These are phyloP conservation scores for Sisor rabdophorus DNA, from an alignment of 2,113 vertebrate species.

Conservation along the genomic window DNA sequence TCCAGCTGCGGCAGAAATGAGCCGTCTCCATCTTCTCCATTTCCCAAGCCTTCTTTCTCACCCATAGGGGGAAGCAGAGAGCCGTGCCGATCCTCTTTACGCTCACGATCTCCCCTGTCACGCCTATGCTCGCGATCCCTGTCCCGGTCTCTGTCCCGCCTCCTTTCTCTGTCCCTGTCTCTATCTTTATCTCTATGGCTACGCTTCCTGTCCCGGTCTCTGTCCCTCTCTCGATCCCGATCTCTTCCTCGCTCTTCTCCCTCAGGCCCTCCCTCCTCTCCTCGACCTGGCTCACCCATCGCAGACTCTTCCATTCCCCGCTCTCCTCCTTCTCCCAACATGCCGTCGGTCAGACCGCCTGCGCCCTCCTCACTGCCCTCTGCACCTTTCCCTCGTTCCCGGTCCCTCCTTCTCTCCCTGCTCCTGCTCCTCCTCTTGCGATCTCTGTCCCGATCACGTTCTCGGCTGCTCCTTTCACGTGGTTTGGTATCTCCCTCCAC, in stretches of 20 bases:
- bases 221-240: slow-evolving; percentile 66
- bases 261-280: slow-evolving; percentile 73
- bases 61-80: slow-evolving; percentile 47
- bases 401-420: slow-evolving; percentile 72
- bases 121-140: slow-evolving; percentile 74
- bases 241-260: slow-evolving; percentile 64
- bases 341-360: slow-evolving; percentile 48
- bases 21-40: slow-evolving; percentile 62
- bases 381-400: slow-evolving; percentile 70
- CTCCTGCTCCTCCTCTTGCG: slow-evolving; percentile 69
- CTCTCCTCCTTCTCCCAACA: slow-evolving; percentile 57
- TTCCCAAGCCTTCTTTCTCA: slow-evolving; percentile 66
- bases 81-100: slow-evolving; percentile 67
- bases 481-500: slow-evolving; percentile 63
- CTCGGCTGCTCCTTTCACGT: slow-evolving; percentile 72
- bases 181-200: slow-evolving; percentile 69
- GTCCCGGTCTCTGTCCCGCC: slow-evolving; percentile 73
- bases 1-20: slow-evolving; percentile 55
- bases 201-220: slow-evolving; percentile 67
- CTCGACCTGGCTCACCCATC: slow-evolving; percentile 50
- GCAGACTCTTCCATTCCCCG: slow-evolving; percentile 45
- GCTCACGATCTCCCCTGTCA: slow-evolving; percentile 68
- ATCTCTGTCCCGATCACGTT: slow-evolving; percentile 61
- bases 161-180: slow-evolving; percentile 59
- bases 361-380: slow-evolving; percentile 67